These are phyloP conservation scores for Rapana venosa DNA, from an alignment of 2,888 invertebrate species.

Conservation along the genomic window DNA sequence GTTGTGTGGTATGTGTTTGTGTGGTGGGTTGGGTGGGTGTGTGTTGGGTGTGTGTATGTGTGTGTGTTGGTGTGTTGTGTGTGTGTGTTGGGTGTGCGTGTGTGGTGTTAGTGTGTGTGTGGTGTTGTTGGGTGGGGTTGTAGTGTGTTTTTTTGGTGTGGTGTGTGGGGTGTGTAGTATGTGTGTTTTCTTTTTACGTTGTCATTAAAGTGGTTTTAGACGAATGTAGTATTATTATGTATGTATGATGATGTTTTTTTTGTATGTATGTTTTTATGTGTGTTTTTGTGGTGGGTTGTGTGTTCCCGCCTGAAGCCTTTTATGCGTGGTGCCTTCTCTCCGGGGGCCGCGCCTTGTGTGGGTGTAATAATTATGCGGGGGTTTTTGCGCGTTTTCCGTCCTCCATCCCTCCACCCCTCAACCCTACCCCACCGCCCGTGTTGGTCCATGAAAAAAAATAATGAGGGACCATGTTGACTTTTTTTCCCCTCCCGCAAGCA, in stretches of 20 bases:
- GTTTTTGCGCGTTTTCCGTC: neutral
- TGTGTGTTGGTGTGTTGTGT: too few relatives aligned
- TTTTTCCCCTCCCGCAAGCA: neutral
- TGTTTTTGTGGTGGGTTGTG: conserved; percentile 11
- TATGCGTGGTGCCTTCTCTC: neutral
- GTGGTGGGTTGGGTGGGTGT: neutral
- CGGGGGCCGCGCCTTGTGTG: neutral
- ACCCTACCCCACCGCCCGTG: neutral
- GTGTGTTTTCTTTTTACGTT: too few relatives aligned
- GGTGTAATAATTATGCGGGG: neutral
- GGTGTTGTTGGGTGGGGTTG: neutral
- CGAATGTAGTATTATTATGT: neutral
- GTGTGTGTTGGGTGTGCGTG: neutral
- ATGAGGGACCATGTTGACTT: neutral
- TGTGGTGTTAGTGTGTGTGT: neutral
- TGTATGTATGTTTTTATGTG: neutral
- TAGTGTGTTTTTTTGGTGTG: too few relatives aligned
- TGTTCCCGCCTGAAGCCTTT: neutral
- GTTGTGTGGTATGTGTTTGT: too few relatives aligned
- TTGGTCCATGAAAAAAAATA: neutral
- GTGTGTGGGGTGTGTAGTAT: too few relatives aligned
- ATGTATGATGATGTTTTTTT: neutral
- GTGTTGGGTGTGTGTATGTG: too few relatives aligned
- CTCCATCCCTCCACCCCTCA: neutral
- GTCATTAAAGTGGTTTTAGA: too few relatives aligned